Evolutionary conservation across 2,113 vertebrate genomes (phyloP).

Genomic region (Boleophthalmus pectinirostris): DNA sequence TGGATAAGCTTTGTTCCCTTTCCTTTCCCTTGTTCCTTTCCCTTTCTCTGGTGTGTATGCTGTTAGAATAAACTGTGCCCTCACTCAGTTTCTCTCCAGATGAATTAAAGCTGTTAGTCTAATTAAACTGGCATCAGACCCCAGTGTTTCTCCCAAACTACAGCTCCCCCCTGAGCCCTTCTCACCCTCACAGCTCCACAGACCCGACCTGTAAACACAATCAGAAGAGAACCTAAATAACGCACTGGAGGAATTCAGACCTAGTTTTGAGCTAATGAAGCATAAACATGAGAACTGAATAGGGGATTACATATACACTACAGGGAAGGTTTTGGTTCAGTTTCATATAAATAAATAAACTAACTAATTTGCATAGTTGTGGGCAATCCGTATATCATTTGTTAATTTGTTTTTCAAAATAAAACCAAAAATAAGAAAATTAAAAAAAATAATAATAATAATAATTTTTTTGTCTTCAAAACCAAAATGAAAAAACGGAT

Average conservation of each 20-base stretch:
- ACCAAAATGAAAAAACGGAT: too few relatives aligned
- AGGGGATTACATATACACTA: not conserved
- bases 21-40: not conserved
- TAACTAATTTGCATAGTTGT: too few relatives aligned
- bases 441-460: too few relatives aligned
- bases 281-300: not conserved
- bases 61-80: slow-evolving; percentile 47
- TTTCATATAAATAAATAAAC: too few relatives aligned
- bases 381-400: too few relatives aligned
- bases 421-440: too few relatives aligned
- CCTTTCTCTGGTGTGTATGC: not conserved
- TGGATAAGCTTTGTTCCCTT: not conserved
- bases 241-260: too few relatives aligned
- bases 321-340: too few relatives aligned
- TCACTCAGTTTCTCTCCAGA: slow-evolving; percentile 47
- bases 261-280: not conserved
- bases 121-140: slow-evolving; percentile 47
- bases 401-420: too few relatives aligned
- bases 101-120: slow-evolving; percentile 54
- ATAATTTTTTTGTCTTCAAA: too few relatives aligned
- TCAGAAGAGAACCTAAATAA: slow-evolving; percentile 6
- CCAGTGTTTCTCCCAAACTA: slow-evolving; percentile 9
- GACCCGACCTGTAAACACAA: slow-evolving; percentile 5
- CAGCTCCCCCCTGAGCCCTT: slow-evolving; percentile 7
- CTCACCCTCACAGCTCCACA: slow-evolving; percentile 7